Evolutionary conservation across 1,140 invertebrate species (phyloP), one percentile per base, ranked within the genome.

Genomic region (Patella vulgata): DNA sequence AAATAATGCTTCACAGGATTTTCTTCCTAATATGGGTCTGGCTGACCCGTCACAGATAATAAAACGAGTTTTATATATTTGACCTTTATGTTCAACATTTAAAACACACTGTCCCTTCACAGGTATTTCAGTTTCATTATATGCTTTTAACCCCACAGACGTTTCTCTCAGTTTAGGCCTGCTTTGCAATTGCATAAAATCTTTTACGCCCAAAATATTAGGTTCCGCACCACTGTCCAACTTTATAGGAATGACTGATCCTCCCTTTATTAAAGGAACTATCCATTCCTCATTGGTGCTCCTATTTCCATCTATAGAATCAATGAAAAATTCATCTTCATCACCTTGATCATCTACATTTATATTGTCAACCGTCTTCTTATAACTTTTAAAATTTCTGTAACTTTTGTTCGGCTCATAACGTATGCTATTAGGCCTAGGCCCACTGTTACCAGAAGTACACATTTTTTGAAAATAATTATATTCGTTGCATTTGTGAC

Each of bases 231-330:
- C 65, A 33, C 62, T 56, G 43, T 56, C 68, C 11, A 59, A 23
- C 56, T 70, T 66, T 23, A 63, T 48, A 8, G 39, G 25, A 0
- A 66, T 19, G 1, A 19, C 21, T 25, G 48, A 33, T 14, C 48
- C 36, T 54, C 25, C 27, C 21, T 40, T 48, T 30, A 46, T 46
- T 23, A 52, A 25, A 23, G 52, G 27, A 5, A 36, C 53, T 54
- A 61, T 59, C 21, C 57, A 66, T 43, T 62, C 59, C 36, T 73
- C 70, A 46, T 70, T 67, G 47, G 62, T 63, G 43, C 70, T 63
- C 11, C 48, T 65, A 40, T 68, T 66, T 39, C 67, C 62, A 56
- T 57, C 58, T 53, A 59, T 64, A 25, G 47, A n/a, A n/a, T 0
- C 25, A 14, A 30, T 21, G 33, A 30, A 27, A 11, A 8, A n/a